Base-by-base conservation (phyloP, 2,888 invertebrate genomes). In the Onthophagus sagittarius region DNA sequence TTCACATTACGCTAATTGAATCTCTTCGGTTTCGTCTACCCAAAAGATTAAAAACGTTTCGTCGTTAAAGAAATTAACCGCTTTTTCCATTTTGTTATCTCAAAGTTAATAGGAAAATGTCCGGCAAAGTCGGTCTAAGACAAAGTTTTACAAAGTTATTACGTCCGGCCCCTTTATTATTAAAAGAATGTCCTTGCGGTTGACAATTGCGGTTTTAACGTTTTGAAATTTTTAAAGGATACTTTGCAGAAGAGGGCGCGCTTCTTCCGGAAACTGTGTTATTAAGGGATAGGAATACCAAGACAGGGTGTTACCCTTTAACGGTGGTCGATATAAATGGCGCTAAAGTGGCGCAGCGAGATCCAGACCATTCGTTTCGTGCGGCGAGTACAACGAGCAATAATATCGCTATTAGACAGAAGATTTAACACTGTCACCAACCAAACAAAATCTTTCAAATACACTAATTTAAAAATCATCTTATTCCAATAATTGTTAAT, bases 361-460 rank as follows among this genome's bases (percentile, higher is more conserved):
- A 67, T 67, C 23, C 32, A 67, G 32, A 67, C 31, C 32, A 67
- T 67, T 67, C 67, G 67, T 67, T 67, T 67, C 32, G 67, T 23
- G 23, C 31, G 23, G 23, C 23, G 32, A 23, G 67, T 67, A 67
- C 67, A 67, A 67, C 31, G 67, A 31, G 67, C 67, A 67, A 67
- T 67, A 67, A 67, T 67, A 32, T 67, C 67, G 67, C 67, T 32
- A 67, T 67, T 67, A 67, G 67, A 67, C 67, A 67, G 67, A 0
- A 67, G 67, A 67, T 67, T 67, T 67, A 67, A 67, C 67, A 67
- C 67, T 67, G 67, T 67, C 67, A 23, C 32, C 39, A 53, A 53
- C 39, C 11, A 7, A 53, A 53, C 9, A 53, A 11, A 53, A 53
- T 7, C 39, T 53, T 53, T 9, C 39, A 11, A 53, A 53, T 53